Conservation (phyloP, 2,113 vertebrate species). For the Scalopus aquaticus region DNA sequence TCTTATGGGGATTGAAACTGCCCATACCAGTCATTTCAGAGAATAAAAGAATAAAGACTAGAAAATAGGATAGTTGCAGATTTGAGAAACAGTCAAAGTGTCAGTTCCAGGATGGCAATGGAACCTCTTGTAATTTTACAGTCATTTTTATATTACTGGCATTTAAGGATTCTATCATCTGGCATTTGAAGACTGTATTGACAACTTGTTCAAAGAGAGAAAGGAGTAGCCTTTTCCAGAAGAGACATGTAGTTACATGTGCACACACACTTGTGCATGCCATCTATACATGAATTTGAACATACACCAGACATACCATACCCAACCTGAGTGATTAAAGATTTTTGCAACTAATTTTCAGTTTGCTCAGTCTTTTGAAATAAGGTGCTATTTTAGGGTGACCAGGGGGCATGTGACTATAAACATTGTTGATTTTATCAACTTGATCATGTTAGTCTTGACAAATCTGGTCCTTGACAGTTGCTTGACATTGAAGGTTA, state of each 20-base stretch:
- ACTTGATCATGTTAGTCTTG: constrained; percentile 12
- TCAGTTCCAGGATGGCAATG: background rate
- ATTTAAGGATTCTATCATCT: constrained; percentile 35
- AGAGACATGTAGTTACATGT: background rate
- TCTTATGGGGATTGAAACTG: background rate
- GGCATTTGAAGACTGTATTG: constrained; percentile 9
- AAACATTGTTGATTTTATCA: background rate
- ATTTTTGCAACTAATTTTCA: constrained; percentile 19
- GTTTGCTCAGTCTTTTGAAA: constrained; percentile 21
- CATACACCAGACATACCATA: background rate
- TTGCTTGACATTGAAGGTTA: background rate
- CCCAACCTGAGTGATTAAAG: background rate
- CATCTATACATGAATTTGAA: background rate
- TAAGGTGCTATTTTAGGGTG: background rate
- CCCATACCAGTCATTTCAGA: background rate
- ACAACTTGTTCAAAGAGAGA: background rate
- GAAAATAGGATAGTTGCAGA: constrained; percentile 44
- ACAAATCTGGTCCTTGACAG: background rate
- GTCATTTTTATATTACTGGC: constrained; percentile 53
- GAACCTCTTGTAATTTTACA: background rate
- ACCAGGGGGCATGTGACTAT: background rate
- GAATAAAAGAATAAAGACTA: constrained; percentile 46
- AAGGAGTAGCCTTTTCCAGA: background rate
- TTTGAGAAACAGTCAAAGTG: constrained; percentile 17
- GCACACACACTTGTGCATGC: too few species aligned